Conservation (phyloP, 2,113 vertebrate species). For the Trichomycterus rosablanca region DNA sequence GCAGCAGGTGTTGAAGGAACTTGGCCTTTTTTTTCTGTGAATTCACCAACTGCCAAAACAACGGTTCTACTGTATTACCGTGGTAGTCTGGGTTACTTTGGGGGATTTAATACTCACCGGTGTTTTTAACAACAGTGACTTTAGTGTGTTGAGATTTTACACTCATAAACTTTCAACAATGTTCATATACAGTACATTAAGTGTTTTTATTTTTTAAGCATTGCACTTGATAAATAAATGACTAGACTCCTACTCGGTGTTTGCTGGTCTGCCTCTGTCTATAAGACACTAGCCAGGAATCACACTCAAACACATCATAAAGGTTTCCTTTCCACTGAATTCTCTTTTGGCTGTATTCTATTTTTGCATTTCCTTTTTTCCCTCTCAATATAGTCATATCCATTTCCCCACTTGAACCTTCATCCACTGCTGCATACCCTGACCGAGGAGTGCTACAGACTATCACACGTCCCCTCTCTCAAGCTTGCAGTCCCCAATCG, state of each 20-base stretch:
- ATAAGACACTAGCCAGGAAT: too few species aligned
- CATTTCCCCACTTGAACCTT: too few species aligned
- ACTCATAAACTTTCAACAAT: slow-evolving; percentile 18
- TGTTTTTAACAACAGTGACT: slow-evolving; percentile 31
- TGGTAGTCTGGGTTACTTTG: slow-evolving; percentile 30
- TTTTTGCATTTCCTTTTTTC: too few species aligned
- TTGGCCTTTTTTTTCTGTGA: slow-evolving; percentile 24
- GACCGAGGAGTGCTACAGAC: too few species aligned
- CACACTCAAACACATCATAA: too few species aligned
- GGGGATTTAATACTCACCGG: slow-evolving; percentile 31
- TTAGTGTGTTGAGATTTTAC: slow-evolving; percentile 34
- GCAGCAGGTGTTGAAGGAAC: slow-evolving; percentile 16
- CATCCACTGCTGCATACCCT: too few species aligned
- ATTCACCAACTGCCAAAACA: slow-evolving; percentile 29
- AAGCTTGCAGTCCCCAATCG: too few species aligned
- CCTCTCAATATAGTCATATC: too few species aligned
- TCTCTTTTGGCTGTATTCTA: too few species aligned
- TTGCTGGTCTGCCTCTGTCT: too few species aligned
- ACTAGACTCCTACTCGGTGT: slow-evolving; percentile 32
- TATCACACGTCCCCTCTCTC: too few species aligned
- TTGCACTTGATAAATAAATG: slow-evolving; percentile 42
- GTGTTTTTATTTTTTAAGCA: slow-evolving; percentile 41
- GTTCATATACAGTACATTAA: slow-evolving; percentile 39
- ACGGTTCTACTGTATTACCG: slow-evolving; percentile 23
- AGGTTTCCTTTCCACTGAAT: too few species aligned